phyloP scores from a whole-genome alignment of 2,797 vertebrate genomes.

The Dryobates pubescens region DNA sequence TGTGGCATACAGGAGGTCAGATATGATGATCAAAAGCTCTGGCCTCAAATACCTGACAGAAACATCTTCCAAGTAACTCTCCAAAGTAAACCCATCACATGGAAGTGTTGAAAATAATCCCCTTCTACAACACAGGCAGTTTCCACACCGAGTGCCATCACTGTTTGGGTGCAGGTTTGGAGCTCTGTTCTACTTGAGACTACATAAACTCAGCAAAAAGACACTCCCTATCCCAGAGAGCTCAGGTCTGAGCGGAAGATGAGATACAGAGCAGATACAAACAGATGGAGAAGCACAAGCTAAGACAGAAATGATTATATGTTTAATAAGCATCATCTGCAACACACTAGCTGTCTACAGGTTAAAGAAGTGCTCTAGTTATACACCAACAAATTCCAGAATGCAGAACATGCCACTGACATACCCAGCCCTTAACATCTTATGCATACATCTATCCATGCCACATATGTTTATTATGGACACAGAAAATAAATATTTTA shows the following conservation, averaged over 20 bases:
- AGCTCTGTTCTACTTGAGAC: background rate
- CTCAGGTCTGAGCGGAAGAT: background rate
- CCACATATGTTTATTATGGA: background rate
- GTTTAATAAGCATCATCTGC: constrained; percentile 20
- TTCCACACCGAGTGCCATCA: background rate
- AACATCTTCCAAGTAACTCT: background rate
- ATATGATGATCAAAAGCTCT: background rate
- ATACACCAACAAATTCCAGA: background rate
- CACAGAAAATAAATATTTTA: background rate
- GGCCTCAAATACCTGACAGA: background rate
- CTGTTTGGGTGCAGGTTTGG: background rate
- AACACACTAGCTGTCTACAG: background rate
- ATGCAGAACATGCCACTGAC: background rate
- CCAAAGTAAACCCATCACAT: background rate
- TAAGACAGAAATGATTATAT: background rate
- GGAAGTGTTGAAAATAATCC: background rate
- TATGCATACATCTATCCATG: background rate
- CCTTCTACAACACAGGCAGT: accelerated
- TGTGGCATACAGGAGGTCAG: background rate
- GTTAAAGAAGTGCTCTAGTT: background rate
- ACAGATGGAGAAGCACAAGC: constrained; percentile 26
- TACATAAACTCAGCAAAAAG: background rate
- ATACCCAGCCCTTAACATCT: background rate
- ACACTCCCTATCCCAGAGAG: background rate
- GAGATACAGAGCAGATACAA: background rate